Evolutionary conservation across 2,113 vertebrate genomes (phyloP), one percentile per base, ranked within the genome.

Genomic region (Lepisosteus oculatus): DNA sequence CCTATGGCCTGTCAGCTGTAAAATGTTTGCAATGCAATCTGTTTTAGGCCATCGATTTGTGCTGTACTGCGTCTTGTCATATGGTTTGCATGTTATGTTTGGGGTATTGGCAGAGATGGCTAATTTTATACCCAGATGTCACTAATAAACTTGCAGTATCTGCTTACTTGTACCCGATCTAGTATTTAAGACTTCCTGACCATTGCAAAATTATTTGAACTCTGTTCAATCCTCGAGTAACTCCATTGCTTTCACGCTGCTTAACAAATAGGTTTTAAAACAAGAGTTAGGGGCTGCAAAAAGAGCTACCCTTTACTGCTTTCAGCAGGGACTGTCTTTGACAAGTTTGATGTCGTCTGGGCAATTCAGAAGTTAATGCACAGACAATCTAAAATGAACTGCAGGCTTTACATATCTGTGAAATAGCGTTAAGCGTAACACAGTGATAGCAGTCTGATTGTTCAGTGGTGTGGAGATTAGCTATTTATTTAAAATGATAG

Each of bases 91-190:
- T 85, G 86, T 89, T 87, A 86, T 79, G 79, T 87, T 85, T 75
- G 78, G 83, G 76, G 73, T 88, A 89, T 89, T 88, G 87, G 88
- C 88, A 90, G 82, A 85, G 85, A 82, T 88, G 90, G 90, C 90
- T 91, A 89, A 92, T 92, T 91, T 92, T 91, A 92, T 88, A 90
- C 87, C 80, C 90, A 87, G 87, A 91, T 87, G 88, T 85, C 88
- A 87, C 83, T 90, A 89, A 90, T 92, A 89, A 90, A 91, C 85
- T 89, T 82, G 69, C 74, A 76, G 87, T 89, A 85, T 91, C 89
- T 89, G 87, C 85, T 92, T 88, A 91, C 87, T 85, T 82, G 85
- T 75, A 83, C 79, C 83, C 84, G 85, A 85, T 89, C 83, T 80
- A 70, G 76, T 84, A 79, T 81, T 90, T 81, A 83, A 80, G 86